Evolutionary conservation across 2,113 vertebrate species (phyloP), one percentile per base, ranked within the genome.

Genomic region (Mesocricetus auratus): DNA sequence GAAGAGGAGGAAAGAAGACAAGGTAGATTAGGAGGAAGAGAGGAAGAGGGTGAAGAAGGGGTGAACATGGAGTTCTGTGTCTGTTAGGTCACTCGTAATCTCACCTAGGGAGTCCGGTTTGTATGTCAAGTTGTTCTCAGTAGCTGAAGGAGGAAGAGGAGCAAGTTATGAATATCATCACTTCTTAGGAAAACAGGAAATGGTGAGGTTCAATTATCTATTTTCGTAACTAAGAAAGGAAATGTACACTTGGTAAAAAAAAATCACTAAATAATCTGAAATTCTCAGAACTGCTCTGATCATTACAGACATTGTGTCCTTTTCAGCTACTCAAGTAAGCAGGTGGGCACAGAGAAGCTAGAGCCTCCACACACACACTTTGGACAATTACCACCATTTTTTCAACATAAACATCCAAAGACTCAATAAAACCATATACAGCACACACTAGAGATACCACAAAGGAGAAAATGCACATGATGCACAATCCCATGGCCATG

Each of bases 241-340:
- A 93, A 96, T 26, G n/a, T 71, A 64, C 39, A 64, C 24, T n/a
- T 42, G 47, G 36, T 42, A 77, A 83, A 64, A 31, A 62, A 31
- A 83, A 71, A 83, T 58, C 9, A 83, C 19, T 24, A 33, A 71
- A 73, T 31, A 77, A 82, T 10, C 26, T n/a, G 62, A 87, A 93
- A 56, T 13, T 33, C 7, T 68, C 62, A 19, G 66, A 45, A n/a
- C 5, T 11, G 0, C 50, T 81, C 21, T 5, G 39, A 39, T 78
- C 66, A 33, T 60, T 58, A 78, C 9, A 22, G 19, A 7, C 24
- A 53, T 42, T 56, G 13, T 39, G 36, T 71, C 53, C 21, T 66
- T 83, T 92, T 29, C 36, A 94, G 53, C 11, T 75, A 53, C 93
- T 78, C 26, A 91, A 89, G 77, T 90, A 66, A 96, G 66, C 36